Conservation (phyloP, 2,113 vertebrate genomes). For the Pachycephala philippinensis region DNA sequence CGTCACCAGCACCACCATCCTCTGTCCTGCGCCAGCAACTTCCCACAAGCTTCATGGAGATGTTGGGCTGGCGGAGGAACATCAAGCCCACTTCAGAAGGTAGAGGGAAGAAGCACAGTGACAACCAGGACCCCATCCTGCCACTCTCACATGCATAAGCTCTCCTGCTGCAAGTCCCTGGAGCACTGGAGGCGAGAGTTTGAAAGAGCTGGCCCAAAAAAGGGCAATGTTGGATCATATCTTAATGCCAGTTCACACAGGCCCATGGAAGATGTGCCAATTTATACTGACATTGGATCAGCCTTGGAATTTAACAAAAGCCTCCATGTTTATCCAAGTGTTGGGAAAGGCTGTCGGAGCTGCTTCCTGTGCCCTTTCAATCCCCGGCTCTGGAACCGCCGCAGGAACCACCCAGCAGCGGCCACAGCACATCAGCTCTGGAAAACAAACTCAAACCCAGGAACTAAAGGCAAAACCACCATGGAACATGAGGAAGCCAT, state of each 20-base stretch:
- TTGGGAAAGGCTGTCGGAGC: neutral
- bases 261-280: rapidly evolving
- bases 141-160: rapidly evolving
- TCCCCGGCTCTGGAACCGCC: rapidly evolving
- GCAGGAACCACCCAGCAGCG: rapidly evolving
- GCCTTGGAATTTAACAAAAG: neutral
- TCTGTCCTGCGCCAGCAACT: neutral
- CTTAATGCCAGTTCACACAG: neutral
- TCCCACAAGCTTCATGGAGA: neutral
- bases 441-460: neutral
- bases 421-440: neutral
- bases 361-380: neutral
- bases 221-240: rapidly evolving
- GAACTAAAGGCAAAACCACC: neutral
- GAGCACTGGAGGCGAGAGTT: neutral
- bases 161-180: neutral
- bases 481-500: neutral
- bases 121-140: neutral
- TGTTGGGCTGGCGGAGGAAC: neutral
- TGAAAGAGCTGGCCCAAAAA: neutral
- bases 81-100: neutral
- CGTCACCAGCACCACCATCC: neutral
- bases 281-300: neutral
- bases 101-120: neutral
- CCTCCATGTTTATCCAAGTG: neutral